Evolutionary conservation across 2,113 vertebrate species (phyloP), one percentile per base, ranked within the genome.

Genomic region (Brienomyrus brachyistius): DNA sequence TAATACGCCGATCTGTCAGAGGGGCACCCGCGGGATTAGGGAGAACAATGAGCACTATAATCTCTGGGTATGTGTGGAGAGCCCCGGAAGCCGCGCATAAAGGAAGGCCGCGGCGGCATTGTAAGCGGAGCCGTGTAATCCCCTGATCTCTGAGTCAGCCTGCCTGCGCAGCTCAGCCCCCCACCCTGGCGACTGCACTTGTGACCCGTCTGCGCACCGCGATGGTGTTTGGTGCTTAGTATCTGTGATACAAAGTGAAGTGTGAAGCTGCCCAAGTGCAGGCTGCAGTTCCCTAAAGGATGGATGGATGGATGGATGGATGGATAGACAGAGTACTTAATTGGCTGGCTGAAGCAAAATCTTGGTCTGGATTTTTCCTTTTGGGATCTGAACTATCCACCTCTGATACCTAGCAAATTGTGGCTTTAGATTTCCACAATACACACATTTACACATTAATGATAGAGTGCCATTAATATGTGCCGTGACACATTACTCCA

Each of bases 41-140:
- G 85, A 87, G 70, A 51, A 89, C 88, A 80, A 54, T 89, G 88
- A 8, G 23, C 66, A 40, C 15, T 4, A n/a, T 89, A 89, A 80
- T 80, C 88, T 35, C 43, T 19, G 66, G 23, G 40, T 50, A 8
- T 45, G 87, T 48, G 59, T 23, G 27, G 88, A 88, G 62, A 74
- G 45, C 8, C 45, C 47, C 47, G 5, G 23, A 21, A 27, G 83
- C 47, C 1, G n/a, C 48, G 4, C 50, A 51, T 7, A 23, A 2
- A 87, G 85, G 31, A 19, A 19, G n/a, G 21, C n/a, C 15, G n/a
- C 10, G 0, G 23, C 27, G 1, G n/a, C 1, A 7, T n/a, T 82
- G 88, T 82, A 89, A 89, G 50, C 66, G 31, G 31, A 80, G 70
- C 48, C 35, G 10, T 80, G 70, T 89, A 89, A 89, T 89, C 88